phyloP scores from a whole-genome alignment of 2,797 vertebrate species.

The Limosa lapponica region DNA sequence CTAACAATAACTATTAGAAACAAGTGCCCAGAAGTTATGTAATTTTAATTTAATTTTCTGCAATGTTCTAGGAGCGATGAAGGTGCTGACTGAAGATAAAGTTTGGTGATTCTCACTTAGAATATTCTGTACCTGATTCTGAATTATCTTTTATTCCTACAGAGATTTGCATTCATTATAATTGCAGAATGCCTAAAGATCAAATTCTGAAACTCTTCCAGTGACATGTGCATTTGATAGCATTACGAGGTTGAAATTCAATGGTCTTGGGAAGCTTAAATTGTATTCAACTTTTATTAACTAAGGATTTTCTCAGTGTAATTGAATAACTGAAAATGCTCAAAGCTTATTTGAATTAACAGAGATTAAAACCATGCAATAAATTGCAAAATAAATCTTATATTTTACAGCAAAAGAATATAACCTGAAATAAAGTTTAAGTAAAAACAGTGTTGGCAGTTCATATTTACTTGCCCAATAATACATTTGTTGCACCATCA shows the following conservation, averaged over 20 bases:
- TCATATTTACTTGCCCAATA: background rate
- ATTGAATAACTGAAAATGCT: conserved; percentile 70
- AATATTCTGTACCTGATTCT: conserved; percentile 42
- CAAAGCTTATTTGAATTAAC: conserved; percentile 56
- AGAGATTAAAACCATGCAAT: conserved; percentile 53
- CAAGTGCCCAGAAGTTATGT: background rate
- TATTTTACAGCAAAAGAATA: background rate
- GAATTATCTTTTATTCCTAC: conserved; percentile 58
- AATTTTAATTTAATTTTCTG: background rate
- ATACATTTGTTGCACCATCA: background rate
- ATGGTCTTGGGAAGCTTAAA: conserved; percentile 67
- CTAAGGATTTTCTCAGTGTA: conserved; percentile 66
- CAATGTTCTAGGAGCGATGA: conserved; percentile 4
- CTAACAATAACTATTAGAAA: background rate
- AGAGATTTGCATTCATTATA: conserved; percentile 72
- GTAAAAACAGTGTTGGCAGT: background rate
- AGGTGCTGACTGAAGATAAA: conserved; percentile 62
- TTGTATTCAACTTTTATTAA: conserved; percentile 75
- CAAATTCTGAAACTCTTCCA: conserved; percentile 68
- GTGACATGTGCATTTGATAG: conserved; percentile 61
- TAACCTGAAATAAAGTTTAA: conserved; percentile 10
- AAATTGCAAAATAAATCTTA: conserved; percentile 35
- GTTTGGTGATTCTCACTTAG: conserved; percentile 13
- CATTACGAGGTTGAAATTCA: conserved; percentile 67
- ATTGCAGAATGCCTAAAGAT: conserved; percentile 63